Percentiles rank a stretch among this genome's conserved stretches.
Evolutionary conservation across 2,888 invertebrate species (phyloP).

Genomic region (Heliconius hortense): DNA sequence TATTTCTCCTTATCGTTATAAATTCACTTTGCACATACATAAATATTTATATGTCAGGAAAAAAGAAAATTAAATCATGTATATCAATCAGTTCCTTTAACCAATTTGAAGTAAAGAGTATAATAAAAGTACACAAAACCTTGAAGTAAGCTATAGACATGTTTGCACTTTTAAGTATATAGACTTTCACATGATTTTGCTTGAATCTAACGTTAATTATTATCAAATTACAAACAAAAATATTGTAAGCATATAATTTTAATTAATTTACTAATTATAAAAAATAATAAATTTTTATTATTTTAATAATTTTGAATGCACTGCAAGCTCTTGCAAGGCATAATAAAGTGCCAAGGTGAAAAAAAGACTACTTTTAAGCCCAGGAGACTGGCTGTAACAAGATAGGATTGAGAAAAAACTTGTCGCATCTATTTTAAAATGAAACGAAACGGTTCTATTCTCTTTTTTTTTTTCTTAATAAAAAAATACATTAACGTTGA

Average conservation of each 20-base stretch:
- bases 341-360: slow-evolving; percentile 39
- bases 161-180: slow-evolving; percentile 1
- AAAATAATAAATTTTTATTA: no score
- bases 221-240: neutral
- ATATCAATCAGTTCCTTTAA: neutral
- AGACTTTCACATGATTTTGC: slow-evolving; percentile 11
- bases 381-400: slow-evolving; percentile 48
- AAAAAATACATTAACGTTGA: slow-evolving; percentile 37
- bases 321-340: neutral
- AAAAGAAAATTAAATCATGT: neutral
- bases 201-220: neutral
- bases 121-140: slow-evolving; percentile 31
- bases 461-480: slow-evolving; percentile 29
- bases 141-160: slow-evolving; percentile 26
- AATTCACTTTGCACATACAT: neutral
- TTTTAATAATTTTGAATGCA: no score
- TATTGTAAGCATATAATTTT: neutral
- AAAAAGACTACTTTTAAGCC: slow-evolving; percentile 49
- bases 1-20: neutral
- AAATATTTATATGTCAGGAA: neutral
- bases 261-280: neutral
- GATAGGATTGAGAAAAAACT: slow-evolving; percentile 43
- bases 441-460: slow-evolving; percentile 41
- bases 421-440: slow-evolving; percentile 48
- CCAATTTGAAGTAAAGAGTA: slow-evolving; percentile 7